A percentile compares a stretch with the other conserved stretches of the same genome.
Evolutionary conservation across 2,113 vertebrate genomes (phyloP).

Genomic region (Cygnus atratus): DNA sequence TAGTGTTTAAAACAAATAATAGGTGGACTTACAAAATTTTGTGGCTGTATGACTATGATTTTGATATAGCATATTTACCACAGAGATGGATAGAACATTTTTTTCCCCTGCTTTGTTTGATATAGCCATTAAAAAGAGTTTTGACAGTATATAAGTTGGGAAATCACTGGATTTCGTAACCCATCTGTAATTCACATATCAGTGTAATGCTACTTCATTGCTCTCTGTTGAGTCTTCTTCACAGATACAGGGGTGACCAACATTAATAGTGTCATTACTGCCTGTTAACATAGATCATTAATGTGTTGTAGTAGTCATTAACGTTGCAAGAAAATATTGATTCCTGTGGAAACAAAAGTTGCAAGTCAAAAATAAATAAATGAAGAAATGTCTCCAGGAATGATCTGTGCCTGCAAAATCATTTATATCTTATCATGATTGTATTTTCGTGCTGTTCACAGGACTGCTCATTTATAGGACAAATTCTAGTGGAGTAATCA

Average conservation of each 20-base stretch:
- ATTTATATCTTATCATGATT: neutral
- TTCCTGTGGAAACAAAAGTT: neutral
- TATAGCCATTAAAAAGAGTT: neutral
- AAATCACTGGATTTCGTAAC: neutral
- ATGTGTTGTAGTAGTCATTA: conserved; percentile 5
- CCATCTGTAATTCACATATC: neutral
- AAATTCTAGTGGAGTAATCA: neutral
- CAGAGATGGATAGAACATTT: neutral
- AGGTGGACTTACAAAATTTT: neutral
- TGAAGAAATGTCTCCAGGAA: neutral
- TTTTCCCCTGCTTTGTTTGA: neutral
- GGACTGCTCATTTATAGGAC: neutral
- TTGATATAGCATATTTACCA: neutral
- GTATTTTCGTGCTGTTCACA: neutral
- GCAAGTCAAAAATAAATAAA: conserved; percentile 16
- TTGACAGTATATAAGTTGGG: neutral
- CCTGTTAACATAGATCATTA: neutral
- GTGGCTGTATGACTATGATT: neutral
- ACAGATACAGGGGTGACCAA: neutral
- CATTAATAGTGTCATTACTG: neutral
- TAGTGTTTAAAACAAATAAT: neutral
- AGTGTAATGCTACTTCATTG: neutral
- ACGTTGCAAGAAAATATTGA: conserved; percentile 9
- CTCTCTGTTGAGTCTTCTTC: neutral
- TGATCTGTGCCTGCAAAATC: neutral